Evolutionary conservation across 2,888 invertebrate species (phyloP), one percentile per base, ranked within the genome.

Genomic region (Stenodera caucasica): DNA sequence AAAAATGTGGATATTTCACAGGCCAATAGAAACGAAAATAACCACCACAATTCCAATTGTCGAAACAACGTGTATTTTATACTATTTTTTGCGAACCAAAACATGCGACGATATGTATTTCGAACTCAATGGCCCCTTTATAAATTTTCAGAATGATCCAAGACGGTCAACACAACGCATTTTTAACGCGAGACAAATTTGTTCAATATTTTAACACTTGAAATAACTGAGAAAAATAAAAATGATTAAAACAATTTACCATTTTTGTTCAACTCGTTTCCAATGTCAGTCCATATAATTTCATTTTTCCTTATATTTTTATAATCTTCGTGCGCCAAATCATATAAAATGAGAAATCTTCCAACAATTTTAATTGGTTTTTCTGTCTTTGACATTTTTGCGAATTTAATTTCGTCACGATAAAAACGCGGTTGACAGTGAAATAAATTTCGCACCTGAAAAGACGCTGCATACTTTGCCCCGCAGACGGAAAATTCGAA

Each of bases 1-100:
- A 67, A 15, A 68, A 68, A 60, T 67, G 63, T 49, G 69, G 56
- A 45, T 68, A 61, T 69, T 69, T 57, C 62, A 53, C 32, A 64
- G 63, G 57, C 68, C 68, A 32, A 57, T 70, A 15, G 65, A 69
- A 61, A 54, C 63, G 40, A 63, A 64, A 51, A 63, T 66, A 26
- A 62, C 63, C 21, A 70, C 65, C 45, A 52, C 63, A 35, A 56
- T 52, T 58, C 30, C 26, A 14, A 33, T 66, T 63, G 63, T 65
- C 35, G 65, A 66, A 60, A 40, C 64, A 53, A 23, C 58, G 40
- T 67, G 67, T 51, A 54, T 66, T n/a, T 58, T 71, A 32, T 69
- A 71, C 54, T 70, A 70, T 53, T 64, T 56, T 66, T 60, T 69
- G 54, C 40, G 57, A 49, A 55, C 21, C 50, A 68, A 67, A 58